A percentile compares a stretch with the other conserved stretches of the same genome.
Conservation (phyloP, 1,140 invertebrate species). For the Cotesia typhae region DNA sequence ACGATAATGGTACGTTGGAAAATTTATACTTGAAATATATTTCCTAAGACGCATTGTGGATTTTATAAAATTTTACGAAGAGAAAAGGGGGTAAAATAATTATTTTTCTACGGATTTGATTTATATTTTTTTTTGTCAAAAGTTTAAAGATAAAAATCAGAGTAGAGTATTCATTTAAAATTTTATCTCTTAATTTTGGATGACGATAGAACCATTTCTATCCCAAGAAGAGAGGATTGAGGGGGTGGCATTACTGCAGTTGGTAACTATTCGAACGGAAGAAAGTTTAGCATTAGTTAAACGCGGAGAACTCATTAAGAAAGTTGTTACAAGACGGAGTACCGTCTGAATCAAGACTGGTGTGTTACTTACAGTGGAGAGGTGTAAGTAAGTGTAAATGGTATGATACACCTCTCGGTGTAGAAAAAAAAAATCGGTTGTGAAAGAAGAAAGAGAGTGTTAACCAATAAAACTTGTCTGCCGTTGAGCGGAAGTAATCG, state of each 20-base stretch:
- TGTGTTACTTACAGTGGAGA: neutral
- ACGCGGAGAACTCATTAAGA: conserved; percentile 18
- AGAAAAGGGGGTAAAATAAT: conserved; percentile 8
- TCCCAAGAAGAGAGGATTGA: too few species aligned
- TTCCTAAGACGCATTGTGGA: too few species aligned
- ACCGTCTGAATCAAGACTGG: neutral
- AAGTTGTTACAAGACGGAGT: conserved; percentile 32
- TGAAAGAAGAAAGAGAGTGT: conserved; percentile 32
- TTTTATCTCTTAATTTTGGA: too few species aligned
- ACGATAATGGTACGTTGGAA: conserved; percentile 32
- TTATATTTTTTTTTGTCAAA: neutral
- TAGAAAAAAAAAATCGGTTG: conserved; percentile 30
- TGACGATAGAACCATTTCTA: too few species aligned
- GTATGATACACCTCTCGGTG: neutral
- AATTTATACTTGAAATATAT: conserved; percentile 17
- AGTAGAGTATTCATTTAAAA: too few species aligned
- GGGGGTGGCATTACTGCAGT: too few species aligned
- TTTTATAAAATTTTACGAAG: conserved; percentile 20
- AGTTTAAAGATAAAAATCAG: neutral
- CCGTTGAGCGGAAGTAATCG: conserved; percentile 50
- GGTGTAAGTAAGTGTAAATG: conserved; percentile 6
- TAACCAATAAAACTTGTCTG: conserved; percentile 37
- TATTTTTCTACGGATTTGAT: neutral
- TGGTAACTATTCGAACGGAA: conserved; percentile 5
- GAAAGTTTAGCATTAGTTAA: conserved; percentile 10